A percentile compares a stretch with the other conserved stretches of the same genome.
These are phyloP conservation scores for Acanthopagrus latus DNA, from an alignment of 2,797 vertebrate species.

Conservation along the genomic window DNA sequence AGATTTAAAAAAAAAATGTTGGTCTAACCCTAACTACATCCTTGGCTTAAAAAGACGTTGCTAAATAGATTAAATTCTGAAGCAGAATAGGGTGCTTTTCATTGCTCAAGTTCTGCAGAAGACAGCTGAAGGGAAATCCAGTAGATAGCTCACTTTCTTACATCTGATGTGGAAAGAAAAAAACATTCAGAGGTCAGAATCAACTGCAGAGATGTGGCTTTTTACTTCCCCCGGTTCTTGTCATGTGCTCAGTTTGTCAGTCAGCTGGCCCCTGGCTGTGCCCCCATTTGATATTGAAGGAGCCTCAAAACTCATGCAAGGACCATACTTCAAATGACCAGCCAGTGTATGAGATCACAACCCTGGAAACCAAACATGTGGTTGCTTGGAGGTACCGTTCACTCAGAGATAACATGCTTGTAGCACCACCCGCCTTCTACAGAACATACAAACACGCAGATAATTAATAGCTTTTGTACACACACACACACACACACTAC, in stretches of 20 bases:
- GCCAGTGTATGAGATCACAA: conserved; percentile 46
- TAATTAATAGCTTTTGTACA: conserved; percentile 21
- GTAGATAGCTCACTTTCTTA: conserved; percentile 38
- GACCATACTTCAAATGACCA: conserved; percentile 35
- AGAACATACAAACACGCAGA: conserved; percentile 18
- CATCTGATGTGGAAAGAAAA: conserved; percentile 24
- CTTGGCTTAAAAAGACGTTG: background rate
- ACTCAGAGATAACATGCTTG: conserved; percentile 41
- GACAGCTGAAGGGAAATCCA: conserved; percentile 37
- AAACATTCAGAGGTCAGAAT: conserved; percentile 60
- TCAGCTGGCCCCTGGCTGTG: conserved; percentile 50
- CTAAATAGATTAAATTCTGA: conserved; percentile 7
- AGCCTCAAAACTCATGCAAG: conserved; percentile 1
- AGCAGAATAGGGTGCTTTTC: background rate
- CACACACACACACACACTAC: conserved; percentile 14
- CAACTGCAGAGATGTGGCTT: conserved; percentile 36
- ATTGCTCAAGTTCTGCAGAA: conserved; percentile 17
- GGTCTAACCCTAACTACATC: background rate
- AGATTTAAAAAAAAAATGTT: background rate
- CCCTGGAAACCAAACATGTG: conserved; percentile 56
- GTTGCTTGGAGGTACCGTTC: conserved; percentile 50
- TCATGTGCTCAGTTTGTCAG: conserved; percentile 56
- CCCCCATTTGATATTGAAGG: conserved; percentile 33
- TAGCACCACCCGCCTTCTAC: conserved; percentile 44
- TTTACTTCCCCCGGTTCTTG: conserved; percentile 11